Evolutionary conservation across 2,888 invertebrate species (phyloP), one percentile per base, ranked within the genome.

Genomic region (Cryptus viduatorius): DNA sequence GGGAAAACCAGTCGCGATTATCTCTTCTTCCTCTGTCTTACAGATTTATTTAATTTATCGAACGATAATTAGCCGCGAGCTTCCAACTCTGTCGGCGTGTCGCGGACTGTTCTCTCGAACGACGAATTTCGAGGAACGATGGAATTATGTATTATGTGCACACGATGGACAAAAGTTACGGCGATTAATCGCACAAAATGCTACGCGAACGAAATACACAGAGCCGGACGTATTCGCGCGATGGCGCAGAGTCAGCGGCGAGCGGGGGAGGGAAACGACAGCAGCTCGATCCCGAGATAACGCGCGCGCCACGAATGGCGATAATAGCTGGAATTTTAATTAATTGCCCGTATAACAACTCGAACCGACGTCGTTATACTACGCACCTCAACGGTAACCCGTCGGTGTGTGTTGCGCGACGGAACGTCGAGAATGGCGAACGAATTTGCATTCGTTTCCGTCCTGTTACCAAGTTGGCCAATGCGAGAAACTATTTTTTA

Each of bases 251-350:
- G 79, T 24, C 56, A 14, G 48, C 19, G 64, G 16, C 61, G 16
- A 73, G 82, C 46, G 68, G 71, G 50, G 59, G 56, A 44, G 83
- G 82, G 86, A 75, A 79, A 50, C 83, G 53, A 82, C 56, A 64
- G 80, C 84, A 64, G 80, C 84, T 84, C 82, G 85, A 85, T 85
- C 82, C 72, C 86, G 81, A 84, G 87, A 71, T 83, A 84, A 84
- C 80, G 84, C 68, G 67, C 77, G 67, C 77, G 80, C 80, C 78
- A 65, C 81, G 81, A 81, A 75, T 81, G 64, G 86, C 83, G 77
- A 85, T 87, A 89, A 88, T 89, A 86, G 83, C 86, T 85, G 86
- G 88, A 89, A 89, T 89, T 89, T 89, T 88, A 89, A 89, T 89
- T 89, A 88, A 89, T 89, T 88, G 86, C 86, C 59, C 83, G 80